phyloP scores from a whole-genome alignment of 2,113 vertebrate species.

The Ageneiosus marmoratus region DNA sequence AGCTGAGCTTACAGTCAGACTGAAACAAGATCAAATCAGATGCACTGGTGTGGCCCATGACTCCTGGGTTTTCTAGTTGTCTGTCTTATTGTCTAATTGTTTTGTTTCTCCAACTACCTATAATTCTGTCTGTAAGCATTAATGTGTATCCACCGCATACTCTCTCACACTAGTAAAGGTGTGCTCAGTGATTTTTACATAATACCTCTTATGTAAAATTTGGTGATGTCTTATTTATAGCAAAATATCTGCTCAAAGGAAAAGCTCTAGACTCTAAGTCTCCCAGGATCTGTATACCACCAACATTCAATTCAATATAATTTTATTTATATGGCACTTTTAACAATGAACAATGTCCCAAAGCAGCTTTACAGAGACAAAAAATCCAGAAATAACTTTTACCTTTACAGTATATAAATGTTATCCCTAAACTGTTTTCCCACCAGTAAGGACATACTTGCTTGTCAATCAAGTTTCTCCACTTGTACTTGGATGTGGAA shows the following conservation, averaged over 20 bases:
- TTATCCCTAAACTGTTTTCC: too few relatives aligned
- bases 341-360: too few relatives aligned
- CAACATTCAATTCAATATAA: neutral
- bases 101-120: slow-evolving; percentile 14
- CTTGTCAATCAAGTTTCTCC: neutral
- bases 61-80: slow-evolving; percentile 54
- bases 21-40: slow-evolving; percentile 56
- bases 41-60: slow-evolving; percentile 53
- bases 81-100: slow-evolving; percentile 44
- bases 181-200: neutral
- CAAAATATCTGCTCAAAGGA: neutral
- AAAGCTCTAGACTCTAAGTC: neutral
- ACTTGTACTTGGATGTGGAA: neutral
- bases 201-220: neutral
- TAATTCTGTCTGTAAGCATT: slow-evolving; percentile 5
- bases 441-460: neutral
- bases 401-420: too few relatives aligned
- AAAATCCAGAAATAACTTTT: too few relatives aligned
- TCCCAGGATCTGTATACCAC: neutral
- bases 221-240: neutral
- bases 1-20: slow-evolving; percentile 59
- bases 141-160: neutral
- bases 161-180: neutral
- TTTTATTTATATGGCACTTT: too few relatives aligned
- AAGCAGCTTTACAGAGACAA: too few relatives aligned